Evolutionary conservation across 2,888 invertebrate species (phyloP), one percentile per base, ranked within the genome.

Genomic region (Pristionchus exspectatus): DNA sequence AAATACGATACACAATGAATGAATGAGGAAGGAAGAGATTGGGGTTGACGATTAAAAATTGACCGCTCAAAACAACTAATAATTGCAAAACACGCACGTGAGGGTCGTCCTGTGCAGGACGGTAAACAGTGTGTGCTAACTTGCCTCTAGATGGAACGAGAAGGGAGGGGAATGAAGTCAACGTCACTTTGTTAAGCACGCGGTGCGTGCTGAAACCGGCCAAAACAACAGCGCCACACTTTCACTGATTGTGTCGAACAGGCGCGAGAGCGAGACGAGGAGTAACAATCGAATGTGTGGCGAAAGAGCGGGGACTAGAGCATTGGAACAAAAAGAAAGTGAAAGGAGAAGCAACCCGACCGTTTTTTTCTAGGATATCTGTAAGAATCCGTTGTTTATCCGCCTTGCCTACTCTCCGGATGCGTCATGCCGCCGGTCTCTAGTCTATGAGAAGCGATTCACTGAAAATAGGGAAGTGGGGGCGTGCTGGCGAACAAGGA

Each of bases 181-280:
- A 81, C 81, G 81, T 81, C 81, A 81, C 27, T 77, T 12, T 14
- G 9, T 30, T 2, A 5, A 24, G 77, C 69, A 72, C 30, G 38
- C 44, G 21, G 44, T 44, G n/a, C 77, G 21, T 44, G 77, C n/a
- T 12, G 27, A 9, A 27, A 74, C 33, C 38, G 14, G 81, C n/a
- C 81, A 81, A n/a, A 81, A 81, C 81, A 81, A 81, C 44, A 50
- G 12, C 44, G 44, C 44, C 44, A 50, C 44, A 50, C 81, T 54
- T 33, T 38, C 38, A 16, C 30, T 69, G 69, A 69, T 69, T 27
- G 16, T 12, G 30, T 69, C 74, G 38, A 24, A n/a, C 30, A 24
- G 74, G 33, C 30, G 30, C 30, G 56, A 56, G 56, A 56, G 21
- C 16, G 16, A 14, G 21, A 9, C 24, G 27, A 24, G 12, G 74